A percentile compares a stretch with the other conserved stretches of the same genome.
These are phyloP conservation scores for Tor tambroides DNA, from an alignment of 2,113 vertebrate genomes.

Conservation along the genomic window DNA sequence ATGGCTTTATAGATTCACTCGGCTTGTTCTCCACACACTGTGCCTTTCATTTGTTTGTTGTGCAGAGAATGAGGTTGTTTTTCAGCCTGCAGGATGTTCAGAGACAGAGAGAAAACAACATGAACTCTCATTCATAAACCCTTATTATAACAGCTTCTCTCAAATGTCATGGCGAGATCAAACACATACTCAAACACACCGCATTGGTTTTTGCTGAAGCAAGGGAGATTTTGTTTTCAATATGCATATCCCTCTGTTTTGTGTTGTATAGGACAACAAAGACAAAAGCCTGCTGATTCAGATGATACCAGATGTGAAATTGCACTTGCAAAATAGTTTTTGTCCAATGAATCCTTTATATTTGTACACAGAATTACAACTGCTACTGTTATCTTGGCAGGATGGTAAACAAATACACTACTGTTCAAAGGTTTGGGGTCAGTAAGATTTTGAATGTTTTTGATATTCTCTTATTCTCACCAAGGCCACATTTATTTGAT, in stretches of 20 bases:
- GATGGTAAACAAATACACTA: neutral
- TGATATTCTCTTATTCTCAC: neutral
- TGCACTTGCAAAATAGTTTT: neutral
- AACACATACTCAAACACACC: neutral
- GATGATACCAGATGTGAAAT: neutral
- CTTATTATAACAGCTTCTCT: slow-evolving; percentile 2
- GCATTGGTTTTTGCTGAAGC: neutral
- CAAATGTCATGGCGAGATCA: slow-evolving; percentile 2
- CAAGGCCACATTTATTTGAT: neutral
- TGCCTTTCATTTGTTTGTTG: slow-evolving; percentile 24
- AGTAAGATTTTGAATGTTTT: neutral
- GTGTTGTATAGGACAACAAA: neutral
- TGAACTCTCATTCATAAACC: slow-evolving; percentile 24
- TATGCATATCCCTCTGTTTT: no score
- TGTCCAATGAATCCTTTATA: neutral
- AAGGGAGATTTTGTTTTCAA: neutral
- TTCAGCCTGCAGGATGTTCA: slow-evolving; percentile 38
- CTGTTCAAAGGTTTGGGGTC: neutral
- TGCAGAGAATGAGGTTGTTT: slow-evolving; percentile 22
- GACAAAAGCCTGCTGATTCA: neutral
- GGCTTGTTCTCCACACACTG: slow-evolving; percentile 2
- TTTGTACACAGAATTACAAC: neutral
- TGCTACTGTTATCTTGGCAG: neutral
- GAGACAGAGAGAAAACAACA: slow-evolving; percentile 25
- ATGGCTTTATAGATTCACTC: slow-evolving; percentile 21